Evolutionary conservation across 2,797 vertebrate genomes (phyloP).

Genomic region (Anniella stebbinsi): DNA sequence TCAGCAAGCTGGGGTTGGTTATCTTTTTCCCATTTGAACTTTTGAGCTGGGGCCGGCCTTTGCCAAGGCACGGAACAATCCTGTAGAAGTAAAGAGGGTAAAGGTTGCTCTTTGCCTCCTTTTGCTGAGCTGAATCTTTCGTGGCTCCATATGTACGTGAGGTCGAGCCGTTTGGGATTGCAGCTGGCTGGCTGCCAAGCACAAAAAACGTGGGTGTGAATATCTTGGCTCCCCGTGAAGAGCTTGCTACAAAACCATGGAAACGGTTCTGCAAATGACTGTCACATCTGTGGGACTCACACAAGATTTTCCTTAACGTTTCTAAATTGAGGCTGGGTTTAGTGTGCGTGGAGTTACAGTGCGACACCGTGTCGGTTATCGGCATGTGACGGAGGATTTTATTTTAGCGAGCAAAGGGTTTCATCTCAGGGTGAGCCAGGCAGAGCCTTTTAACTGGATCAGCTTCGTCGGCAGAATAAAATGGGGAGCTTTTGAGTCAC

Average conservation of each 20-base stretch:
- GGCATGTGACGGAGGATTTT: background rate
- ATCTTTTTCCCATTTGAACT: background rate
- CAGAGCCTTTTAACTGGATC: background rate
- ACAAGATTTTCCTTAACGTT: background rate
- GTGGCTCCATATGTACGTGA: too few relatives aligned
- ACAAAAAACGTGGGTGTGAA: background rate
- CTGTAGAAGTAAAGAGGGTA: accelerated
- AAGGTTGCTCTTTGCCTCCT: background rate
- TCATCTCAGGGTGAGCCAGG: too few relatives aligned
- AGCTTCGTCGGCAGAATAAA: background rate
- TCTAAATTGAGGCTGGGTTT: accelerated
- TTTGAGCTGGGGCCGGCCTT: background rate
- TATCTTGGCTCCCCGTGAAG: background rate
- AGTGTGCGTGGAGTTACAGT: background rate
- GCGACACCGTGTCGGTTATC: too few relatives aligned
- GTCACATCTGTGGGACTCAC: background rate
- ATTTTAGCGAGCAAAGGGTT: background rate
- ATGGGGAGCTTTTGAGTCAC: background rate
- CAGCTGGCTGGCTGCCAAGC: background rate
- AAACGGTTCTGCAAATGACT: background rate
- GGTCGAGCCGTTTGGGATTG: background rate
- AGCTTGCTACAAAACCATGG: background rate
- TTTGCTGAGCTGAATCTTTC: accelerated
- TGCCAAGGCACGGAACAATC: background rate
- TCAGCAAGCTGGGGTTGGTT: background rate